A percentile compares a stretch with the other conserved stretches of the same genome.
Conservation (phyloP, 1,140 invertebrate genomes). For the Camponotus pennsylvanicus region DNA sequence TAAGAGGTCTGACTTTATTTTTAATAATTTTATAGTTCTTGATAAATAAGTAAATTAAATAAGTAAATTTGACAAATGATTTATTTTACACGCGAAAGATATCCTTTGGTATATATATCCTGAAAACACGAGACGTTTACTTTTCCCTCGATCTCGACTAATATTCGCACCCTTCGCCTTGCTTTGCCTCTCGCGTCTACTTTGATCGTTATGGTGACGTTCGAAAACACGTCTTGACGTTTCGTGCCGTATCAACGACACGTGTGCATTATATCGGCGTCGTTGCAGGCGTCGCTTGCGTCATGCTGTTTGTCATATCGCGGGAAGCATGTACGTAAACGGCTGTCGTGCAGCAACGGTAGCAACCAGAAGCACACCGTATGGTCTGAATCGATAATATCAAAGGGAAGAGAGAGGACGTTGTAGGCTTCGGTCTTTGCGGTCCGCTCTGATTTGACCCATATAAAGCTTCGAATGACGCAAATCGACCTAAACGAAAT, state of each 20-base stretch:
- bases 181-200: constrained; percentile 7
- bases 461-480: constrained; percentile 38
- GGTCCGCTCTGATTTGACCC: constrained; percentile 61
- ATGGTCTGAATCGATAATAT: constrained; percentile 71
- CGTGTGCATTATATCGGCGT: constrained; percentile 62
- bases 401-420: constrained; percentile 51
- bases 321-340: constrained; percentile 72
- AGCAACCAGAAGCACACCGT: constrained; percentile 52
- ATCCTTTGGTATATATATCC: neutral
- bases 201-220: constrained; percentile 25
- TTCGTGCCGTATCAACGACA: constrained; percentile 70
- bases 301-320: constrained; percentile 76
- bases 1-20: no score
- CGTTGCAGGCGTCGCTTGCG: constrained; percentile 60
- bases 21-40: no score
- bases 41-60: no score
- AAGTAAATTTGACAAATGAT: no score
- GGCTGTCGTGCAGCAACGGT: constrained; percentile 67
- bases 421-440: constrained; percentile 39
- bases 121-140: neutral
- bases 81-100: no score
- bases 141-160: constrained; percentile 12
- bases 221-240: constrained; percentile 67
- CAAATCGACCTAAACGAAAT: constrained; percentile 12
- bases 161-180: constrained; percentile 43